Evolutionary conservation across 1,140 invertebrate species (phyloP).

Genomic region (Drosophila bocki): DNA sequence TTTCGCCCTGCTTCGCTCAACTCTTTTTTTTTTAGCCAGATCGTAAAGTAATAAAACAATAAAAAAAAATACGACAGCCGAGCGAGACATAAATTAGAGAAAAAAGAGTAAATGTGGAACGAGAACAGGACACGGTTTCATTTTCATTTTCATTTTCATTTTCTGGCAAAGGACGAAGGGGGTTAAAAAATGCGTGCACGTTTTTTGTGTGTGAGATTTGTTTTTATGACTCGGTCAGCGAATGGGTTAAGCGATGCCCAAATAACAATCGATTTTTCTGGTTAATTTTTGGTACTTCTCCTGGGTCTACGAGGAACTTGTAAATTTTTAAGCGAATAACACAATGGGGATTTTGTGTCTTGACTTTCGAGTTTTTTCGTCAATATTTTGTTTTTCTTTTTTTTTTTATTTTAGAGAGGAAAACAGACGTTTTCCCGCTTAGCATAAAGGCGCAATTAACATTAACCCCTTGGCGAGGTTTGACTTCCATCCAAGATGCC

Average conservation of each 20-base stretch:
- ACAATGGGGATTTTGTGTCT: slow-evolving; percentile 35
- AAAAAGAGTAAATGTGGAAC: slow-evolving; percentile 77
- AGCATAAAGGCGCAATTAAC: slow-evolving; percentile 80
- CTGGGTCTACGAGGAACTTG: slow-evolving; percentile 56
- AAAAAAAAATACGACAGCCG: slow-evolving; percentile 59
- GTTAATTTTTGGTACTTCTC: slow-evolving; percentile 28
- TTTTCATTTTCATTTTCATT: slow-evolving; percentile 28
- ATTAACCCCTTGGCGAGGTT: slow-evolving; percentile 74
- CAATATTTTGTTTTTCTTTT: slow-evolving; percentile 2
- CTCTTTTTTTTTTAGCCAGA: slow-evolving; percentile 46
- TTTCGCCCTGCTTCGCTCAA: slow-evolving; percentile 21
- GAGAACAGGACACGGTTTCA: slow-evolving; percentile 50
- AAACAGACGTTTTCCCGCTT: slow-evolving; percentile 59
- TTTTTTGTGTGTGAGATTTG: slow-evolving; percentile 41
- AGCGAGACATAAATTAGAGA: slow-evolving; percentile 53
- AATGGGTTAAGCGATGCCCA: slow-evolving; percentile 52
- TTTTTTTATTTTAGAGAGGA: slow-evolving; percentile 38
- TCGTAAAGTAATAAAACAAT: slow-evolving; percentile 79
- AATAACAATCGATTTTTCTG: slow-evolving; percentile 44
- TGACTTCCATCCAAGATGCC: slow-evolving; percentile 51
- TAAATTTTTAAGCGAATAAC: slow-evolving; percentile 41
- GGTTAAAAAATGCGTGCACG: slow-evolving; percentile 72
- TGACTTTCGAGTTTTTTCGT: slow-evolving; percentile 28
- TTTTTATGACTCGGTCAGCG: slow-evolving; percentile 46
- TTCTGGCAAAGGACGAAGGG: slow-evolving; percentile 54